Evolutionary conservation across 1,140 invertebrate species (phyloP).

Genomic region (Heliconius nattereri): DNA sequence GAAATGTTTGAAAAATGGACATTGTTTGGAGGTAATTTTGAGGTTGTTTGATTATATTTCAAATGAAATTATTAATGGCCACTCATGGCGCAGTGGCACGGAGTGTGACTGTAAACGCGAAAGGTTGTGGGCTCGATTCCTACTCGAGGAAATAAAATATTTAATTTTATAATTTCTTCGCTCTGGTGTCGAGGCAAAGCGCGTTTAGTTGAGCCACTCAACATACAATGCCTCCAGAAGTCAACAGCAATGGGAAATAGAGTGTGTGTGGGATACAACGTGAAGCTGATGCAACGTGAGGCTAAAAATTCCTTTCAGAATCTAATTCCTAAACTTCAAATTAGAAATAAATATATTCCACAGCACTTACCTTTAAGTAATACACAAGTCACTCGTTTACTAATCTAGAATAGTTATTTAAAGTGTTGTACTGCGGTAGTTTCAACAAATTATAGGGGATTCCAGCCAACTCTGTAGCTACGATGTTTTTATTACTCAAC

Average conservation of each 20-base stretch:
- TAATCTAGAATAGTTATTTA: neutral
- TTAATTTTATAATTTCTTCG: no score
- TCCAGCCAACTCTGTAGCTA: neutral
- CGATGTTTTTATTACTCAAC: neutral
- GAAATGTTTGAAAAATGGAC: constrained; percentile 34
- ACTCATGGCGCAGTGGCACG: no score
- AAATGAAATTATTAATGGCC: neutral
- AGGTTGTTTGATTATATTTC: neutral
- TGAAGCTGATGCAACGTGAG: no score
- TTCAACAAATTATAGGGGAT: constrained; percentile 1
- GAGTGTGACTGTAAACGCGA: no score
- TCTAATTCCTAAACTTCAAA: neutral
- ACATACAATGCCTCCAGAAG: no score
- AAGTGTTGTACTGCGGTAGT: constrained; percentile 12
- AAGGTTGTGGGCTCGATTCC: no score
- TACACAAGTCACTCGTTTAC: neutral
- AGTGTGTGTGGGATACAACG: no score
- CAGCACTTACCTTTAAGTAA: neutral
- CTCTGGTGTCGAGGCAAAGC: no score
- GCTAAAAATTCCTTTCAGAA: no score
- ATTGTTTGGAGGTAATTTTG: constrained; percentile 4
- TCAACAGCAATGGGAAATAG: no score
- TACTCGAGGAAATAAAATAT: no score
- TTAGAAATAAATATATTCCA: neutral
- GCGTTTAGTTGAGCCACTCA: no score